Evolutionary conservation across 1,140 invertebrate species (phyloP).

Genomic region (Parapsyche elsis): DNA sequence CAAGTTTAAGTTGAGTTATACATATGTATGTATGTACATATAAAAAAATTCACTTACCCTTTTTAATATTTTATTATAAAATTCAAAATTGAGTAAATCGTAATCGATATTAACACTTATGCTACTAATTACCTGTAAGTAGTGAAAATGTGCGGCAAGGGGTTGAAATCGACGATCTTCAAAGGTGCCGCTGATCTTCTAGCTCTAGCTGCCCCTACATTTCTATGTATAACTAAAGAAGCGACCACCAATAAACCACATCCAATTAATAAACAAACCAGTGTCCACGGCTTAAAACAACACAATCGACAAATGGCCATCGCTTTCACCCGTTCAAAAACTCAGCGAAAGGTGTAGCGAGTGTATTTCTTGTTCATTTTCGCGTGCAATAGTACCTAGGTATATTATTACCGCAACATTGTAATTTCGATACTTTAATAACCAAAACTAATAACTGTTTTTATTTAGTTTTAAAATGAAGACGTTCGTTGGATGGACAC

Average conservation of each 20-base stretch:
- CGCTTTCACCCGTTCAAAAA: background rate
- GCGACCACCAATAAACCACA: conserved; percentile 59
- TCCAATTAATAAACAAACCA: conserved; percentile 62
- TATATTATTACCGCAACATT: background rate
- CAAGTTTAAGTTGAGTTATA: no score
- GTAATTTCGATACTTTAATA: background rate
- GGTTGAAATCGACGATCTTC: conserved; percentile 61
- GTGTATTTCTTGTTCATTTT: background rate
- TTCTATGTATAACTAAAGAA: conserved; percentile 61
- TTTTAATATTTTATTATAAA: no score
- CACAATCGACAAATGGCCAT: conserved; percentile 16
- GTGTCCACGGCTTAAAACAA: conserved; percentile 61
- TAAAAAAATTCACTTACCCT: background rate
- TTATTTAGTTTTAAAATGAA: background rate
- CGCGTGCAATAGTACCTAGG: background rate
- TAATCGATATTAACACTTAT: background rate
- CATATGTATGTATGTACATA: no score
- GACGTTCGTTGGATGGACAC: background rate
- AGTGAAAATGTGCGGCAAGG: conserved; percentile 61
- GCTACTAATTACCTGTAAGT: conserved; percentile 59
- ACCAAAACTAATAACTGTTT: background rate
- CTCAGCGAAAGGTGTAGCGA: background rate
- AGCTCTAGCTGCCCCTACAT: conserved; percentile 58
- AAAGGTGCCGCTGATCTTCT: conserved; percentile 53
- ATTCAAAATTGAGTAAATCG: no score